These are phyloP conservation scores for Anolis apletophallus DNA, from an alignment of 2,797 vertebrate species.

Conservation along the genomic window DNA sequence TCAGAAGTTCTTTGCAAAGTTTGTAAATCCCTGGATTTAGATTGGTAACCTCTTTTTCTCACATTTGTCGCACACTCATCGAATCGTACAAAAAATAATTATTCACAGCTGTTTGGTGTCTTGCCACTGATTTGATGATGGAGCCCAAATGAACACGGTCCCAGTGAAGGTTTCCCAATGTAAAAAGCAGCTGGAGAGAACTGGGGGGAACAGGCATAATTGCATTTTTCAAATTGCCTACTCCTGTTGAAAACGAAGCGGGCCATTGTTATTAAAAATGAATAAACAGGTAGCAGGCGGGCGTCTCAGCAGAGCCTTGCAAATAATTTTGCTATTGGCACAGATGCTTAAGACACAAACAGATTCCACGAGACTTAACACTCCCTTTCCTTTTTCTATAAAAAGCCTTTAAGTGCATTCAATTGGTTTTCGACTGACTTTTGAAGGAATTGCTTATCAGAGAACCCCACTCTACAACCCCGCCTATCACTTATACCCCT, in stretches of 20 bases:
- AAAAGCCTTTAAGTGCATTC: slow-evolving; percentile 75
- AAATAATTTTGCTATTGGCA: slow-evolving; percentile 58
- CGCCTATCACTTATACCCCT: slow-evolving; percentile 44
- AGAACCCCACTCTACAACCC: slow-evolving; percentile 30
- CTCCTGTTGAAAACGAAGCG: slow-evolving; percentile 49
- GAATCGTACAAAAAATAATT: not conserved
- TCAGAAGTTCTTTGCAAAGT: not conserved
- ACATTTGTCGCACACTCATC: not conserved
- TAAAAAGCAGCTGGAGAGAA: not conserved
- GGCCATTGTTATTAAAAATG: slow-evolving; percentile 64
- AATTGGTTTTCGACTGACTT: slow-evolving; percentile 77
- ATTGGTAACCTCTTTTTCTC: slow-evolving; percentile 25
- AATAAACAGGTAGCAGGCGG: slow-evolving; percentile 67
- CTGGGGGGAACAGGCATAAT: slow-evolving; percentile 47
- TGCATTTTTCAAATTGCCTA: slow-evolving; percentile 59
- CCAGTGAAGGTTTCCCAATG: not conserved
- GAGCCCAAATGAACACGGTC: not conserved
- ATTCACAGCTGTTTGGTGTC: slow-evolving; percentile 36
- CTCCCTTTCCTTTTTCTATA: slow-evolving; percentile 37
- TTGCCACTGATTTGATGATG: not conserved
- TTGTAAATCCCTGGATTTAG: not conserved
- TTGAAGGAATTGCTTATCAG: slow-evolving; percentile 71
- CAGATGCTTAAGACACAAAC: slow-evolving; percentile 70
- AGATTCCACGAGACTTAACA: slow-evolving; percentile 55
- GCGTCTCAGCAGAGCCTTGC: slow-evolving; percentile 62